Base-by-base conservation (phyloP, 2,113 vertebrate genomes). In the Corvus moneduloides region DNA sequence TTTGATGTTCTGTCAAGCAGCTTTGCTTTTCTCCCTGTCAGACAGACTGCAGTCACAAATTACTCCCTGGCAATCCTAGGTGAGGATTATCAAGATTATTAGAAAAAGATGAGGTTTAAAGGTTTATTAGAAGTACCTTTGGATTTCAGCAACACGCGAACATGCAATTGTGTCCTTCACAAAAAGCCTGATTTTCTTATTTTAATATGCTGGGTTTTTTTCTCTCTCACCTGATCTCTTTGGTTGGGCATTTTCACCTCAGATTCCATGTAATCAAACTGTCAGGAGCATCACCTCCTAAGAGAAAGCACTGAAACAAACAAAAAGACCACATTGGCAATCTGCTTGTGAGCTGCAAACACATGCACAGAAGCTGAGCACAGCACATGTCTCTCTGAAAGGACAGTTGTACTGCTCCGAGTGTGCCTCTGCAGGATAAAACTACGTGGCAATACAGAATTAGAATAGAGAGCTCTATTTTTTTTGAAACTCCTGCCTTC, bases 1-100 rank as follows among this genome's bases (percentile, higher is more conserved):
- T 92, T 93, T 89, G 87, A 91, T 68, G 92, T 69, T 32, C 58
- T 86, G 82, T 95, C 62, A 96, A 43, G 71, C 59, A 95, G 76
- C 77, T 84, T 77, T 85, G 49, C 73, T 72, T 72, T 83, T 37
- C 32, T 61, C n/a, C n/a, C 72, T 78, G 26, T 83, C 80, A 69
- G 32, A 86, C 5, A 54, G 71, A 62, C 39, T 37, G 32, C 43
- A 84, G 44, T 68, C 91, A 94, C 69, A 85, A 95, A 86, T 91
- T 35, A 68, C 79, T 96, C 81, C 62, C 79, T 54, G 48, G 75
- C 51, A 90, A 77, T 79, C 37, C 64, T 86, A 68, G 56, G 75
- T 88, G 69, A 43, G 69, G 74, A 97, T 96, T 91, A 96, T 61
- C 48, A 62, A 84, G 74, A 76, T 81, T 55, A 79, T 84, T 91